Evolutionary conservation across 2,797 vertebrate species (phyloP), one percentile per base, ranked within the genome.

Genomic region (Halcyon smyrnensis): DNA sequence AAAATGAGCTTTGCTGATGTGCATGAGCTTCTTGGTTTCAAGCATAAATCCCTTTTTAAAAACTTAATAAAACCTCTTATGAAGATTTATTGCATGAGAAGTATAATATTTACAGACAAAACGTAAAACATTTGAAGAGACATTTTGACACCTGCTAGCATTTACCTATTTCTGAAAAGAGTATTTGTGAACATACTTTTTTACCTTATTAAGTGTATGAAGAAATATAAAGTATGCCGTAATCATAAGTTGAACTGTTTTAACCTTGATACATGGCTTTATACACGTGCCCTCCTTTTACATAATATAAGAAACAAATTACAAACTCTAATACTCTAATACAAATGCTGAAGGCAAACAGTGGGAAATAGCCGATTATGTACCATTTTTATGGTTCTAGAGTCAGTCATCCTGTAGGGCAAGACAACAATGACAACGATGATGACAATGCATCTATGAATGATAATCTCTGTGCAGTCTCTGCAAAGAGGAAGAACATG

Each of bases 21-120:
- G 27, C 10, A 16, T 11, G 21, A 78, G 34, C 20, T 43, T 11
- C 8, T 78, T 60, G 19, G 25, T 34, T 87, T 73, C 46, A 86
- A 50, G 23, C 21, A 83, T 15, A 84, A 68, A 62, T 4, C 12
- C 20, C 9, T 62, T 82, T 79, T 27, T 3, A 87, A 93, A 94
- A 73, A 57, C 20, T 78, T 90, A 71, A 57, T 46, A 48, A 63
- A 77, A 4, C 25, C 43, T 62, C 43, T 62, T 57, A 19, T 2
- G 3, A 57, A 69, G 25, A 64, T 53, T 73, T 73, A 84, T 21
- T 54, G 14, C 64, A 63, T 37, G 21, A 24, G 76, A 68, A 76
- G 5, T 30, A 34, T 60, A 94, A 63, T 41, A 69, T 81, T 85
- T 82, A 75, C 37, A 84, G 21, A 32, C 12, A 83, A 83, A 88